phyloP scores from a whole-genome alignment of 1,140 invertebrate genomes.

The Platyura marginata region DNA sequence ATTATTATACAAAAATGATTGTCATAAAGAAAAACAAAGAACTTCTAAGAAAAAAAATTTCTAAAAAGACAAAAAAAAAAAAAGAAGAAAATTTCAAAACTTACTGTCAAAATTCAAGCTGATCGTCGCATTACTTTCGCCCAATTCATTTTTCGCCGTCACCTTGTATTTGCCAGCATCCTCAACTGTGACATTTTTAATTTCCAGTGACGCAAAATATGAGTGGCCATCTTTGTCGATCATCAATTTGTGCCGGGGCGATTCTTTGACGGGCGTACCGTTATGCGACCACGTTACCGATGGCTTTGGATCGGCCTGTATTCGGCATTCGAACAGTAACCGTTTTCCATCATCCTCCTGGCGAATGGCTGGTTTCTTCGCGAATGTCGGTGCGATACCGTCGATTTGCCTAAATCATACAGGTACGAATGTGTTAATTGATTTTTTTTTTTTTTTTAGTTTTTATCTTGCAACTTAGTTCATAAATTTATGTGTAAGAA shows the following conservation, averaged over 20 bases:
- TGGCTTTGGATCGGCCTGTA: constrained; percentile 85
- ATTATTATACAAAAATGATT: no score
- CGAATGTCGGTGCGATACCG: constrained; percentile 91
- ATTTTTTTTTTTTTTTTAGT: background rate
- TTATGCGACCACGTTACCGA: constrained; percentile 84
- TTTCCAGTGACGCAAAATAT: constrained; percentile 81
- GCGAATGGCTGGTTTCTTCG: constrained; percentile 89
- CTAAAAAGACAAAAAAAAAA: background rate
- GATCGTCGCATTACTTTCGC: constrained; percentile 90
- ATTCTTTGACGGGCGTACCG: constrained; percentile 53
- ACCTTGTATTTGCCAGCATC: constrained; percentile 96
- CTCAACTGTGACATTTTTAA: constrained; percentile 85
- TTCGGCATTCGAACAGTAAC: constrained; percentile 87
- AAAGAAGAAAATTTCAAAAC: constrained; percentile 24
- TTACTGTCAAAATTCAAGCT: constrained; percentile 96
- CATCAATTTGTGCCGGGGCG: constrained; percentile 65
- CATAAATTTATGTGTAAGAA: constrained; percentile 4
- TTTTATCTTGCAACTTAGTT: background rate
- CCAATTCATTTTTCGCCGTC: constrained; percentile 88
- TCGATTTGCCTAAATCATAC: constrained; percentile 97
- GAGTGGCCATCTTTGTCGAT: constrained; percentile 82
- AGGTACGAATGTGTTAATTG: constrained; percentile 8
- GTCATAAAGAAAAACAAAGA: no score
- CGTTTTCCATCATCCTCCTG: constrained; percentile 94
- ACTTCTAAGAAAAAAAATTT: no score